Percentiles rank a stretch among this genome's conserved stretches.
Evolutionary conservation across 2,888 invertebrate genomes (phyloP).

Genomic region (Caenorhabditis sp.): DNA sequence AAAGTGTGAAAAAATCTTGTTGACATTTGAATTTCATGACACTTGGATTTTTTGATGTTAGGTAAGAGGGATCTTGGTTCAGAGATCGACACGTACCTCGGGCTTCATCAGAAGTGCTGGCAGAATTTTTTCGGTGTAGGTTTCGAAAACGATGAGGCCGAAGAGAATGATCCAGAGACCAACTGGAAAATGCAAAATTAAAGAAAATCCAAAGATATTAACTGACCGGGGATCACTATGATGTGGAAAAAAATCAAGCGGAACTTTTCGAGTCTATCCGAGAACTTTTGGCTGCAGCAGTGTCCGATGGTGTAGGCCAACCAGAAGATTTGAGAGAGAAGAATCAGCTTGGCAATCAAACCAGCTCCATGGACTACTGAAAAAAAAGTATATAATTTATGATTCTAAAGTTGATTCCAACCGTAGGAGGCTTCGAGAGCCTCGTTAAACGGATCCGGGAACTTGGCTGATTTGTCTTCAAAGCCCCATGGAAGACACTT

Average conservation of each 20-base stretch:
- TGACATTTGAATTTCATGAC: not conserved
- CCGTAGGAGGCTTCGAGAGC: slow-evolving; percentile 10
- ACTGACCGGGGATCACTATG: slow-evolving; percentile 17
- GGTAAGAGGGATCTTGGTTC: not conserved
- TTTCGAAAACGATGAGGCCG: not conserved
- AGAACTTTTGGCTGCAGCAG: slow-evolving; percentile 39
- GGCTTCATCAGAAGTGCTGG: not conserved
- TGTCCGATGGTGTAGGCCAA: slow-evolving; percentile 40
- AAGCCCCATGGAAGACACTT: slow-evolving; percentile 45
- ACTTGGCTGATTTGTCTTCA: slow-evolving; percentile 26
- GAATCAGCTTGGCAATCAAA: slow-evolving; percentile 20
- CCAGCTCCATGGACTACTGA: slow-evolving; percentile 5
- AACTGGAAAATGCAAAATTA: not conserved
- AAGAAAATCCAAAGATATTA: not conserved
- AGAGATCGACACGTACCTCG: slow-evolving; percentile 3
- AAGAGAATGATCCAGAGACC: not conserved
- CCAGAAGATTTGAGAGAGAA: slow-evolving; percentile 42
- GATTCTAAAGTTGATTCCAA: slow-evolving; percentile 1
- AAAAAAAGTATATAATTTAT: not conserved
- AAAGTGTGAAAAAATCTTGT: slow-evolving; percentile 11
- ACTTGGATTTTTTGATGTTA: not conserved
- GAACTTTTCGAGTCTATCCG: not conserved
- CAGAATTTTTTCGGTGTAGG: slow-evolving; percentile 12
- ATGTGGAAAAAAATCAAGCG: slow-evolving; percentile 27
- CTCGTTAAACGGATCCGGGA: slow-evolving; percentile 22